Conservation (phyloP, 2,888 invertebrate genomes). For the Amblyteles armatorius region DNA sequence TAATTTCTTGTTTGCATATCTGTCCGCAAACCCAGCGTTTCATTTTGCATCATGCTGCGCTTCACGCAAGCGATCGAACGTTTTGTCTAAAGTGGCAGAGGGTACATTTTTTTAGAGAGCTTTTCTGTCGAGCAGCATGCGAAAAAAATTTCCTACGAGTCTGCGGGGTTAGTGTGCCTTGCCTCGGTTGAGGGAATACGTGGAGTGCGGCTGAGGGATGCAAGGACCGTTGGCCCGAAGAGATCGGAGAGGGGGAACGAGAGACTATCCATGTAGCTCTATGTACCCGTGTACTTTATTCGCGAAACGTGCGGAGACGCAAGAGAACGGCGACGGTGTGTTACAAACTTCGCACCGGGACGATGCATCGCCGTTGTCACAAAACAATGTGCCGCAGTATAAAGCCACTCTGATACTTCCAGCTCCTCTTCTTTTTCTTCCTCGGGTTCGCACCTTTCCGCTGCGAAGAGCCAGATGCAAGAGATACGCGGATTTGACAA, state of each 20-base stretch:
- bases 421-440: slow-evolving; percentile 44
- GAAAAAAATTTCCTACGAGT: slow-evolving; percentile 35
- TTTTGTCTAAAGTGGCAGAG: slow-evolving; percentile 33
- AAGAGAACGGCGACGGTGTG: slow-evolving; percentile 1
- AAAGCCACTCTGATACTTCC: slow-evolving; percentile 1
- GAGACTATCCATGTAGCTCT: slow-evolving; percentile 14
- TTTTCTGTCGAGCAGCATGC: slow-evolving; percentile 10
- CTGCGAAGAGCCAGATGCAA: slow-evolving; percentile 51
- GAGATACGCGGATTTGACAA: slow-evolving; percentile 63
- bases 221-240: slow-evolving; percentile 37
- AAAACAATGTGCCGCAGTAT: slow-evolving; percentile 40
- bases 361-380: slow-evolving; percentile 61
- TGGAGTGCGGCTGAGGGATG: not conserved
- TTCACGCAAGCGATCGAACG: slow-evolving; percentile 1
- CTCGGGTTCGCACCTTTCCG: slow-evolving; percentile 54
- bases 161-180: slow-evolving; percentile 33
- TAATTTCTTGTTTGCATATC: not conserved
- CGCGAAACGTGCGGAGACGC: slow-evolving; percentile 9
- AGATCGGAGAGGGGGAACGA: slow-evolving; percentile 40
- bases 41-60: not conserved
- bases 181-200: slow-evolving; percentile 35
- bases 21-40: not conserved
- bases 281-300: slow-evolving; percentile 49
- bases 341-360: slow-evolving; percentile 30
- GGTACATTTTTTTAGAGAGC: slow-evolving; percentile 32